Evolutionary conservation across 1,140 invertebrate genomes (phyloP), one percentile per base, ranked within the genome.

Genomic region (Eumeta japonica): DNA sequence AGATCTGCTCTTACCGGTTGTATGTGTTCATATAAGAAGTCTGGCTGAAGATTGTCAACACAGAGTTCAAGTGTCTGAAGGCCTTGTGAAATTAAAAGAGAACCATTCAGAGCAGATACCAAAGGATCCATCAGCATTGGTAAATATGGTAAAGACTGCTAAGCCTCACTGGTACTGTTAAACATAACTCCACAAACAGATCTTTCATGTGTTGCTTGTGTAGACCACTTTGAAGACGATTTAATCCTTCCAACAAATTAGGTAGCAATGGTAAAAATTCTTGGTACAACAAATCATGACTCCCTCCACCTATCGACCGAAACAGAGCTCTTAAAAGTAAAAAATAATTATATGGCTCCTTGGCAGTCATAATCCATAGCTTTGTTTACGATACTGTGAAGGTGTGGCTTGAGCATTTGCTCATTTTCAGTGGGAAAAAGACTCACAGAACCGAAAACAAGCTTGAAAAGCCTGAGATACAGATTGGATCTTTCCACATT

Each of bases 161-260:
- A 0, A 99, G 77, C 36, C 97, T 79, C 0, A 99, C 97, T 0
- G 97, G 97, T 1, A 99, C 96, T 1, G 95, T 99, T 2, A 99
- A 75, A 67, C 97, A 99, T 17, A 99, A 75, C 70, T 99, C 97
- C 0, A 98, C 95, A 78, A 99, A 98, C 5, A 98, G 76, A 78
- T 99, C 97, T 66, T 97, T 96, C 94, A 98, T 98, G 59, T 97
- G 93, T 58, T 97, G 94, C 53, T 96, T 94, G 61, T 98, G 96
- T 9, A 96, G 79, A 15, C 94, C 94, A 62, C 92, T 95, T 65
- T 99, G 96, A 2, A 99, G 70, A 48, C 92, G 86, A 68, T 98
- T 98, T 20, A 99, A 75, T 15, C 94, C 92, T 81, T 98, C 94
- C 1, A 98, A 75, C 43, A 98, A 77, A 75, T 93, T 97, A 1